These are phyloP conservation scores for Drosophila jambulina DNA, from an alignment of 1,140 invertebrate genomes.

Conservation along the genomic window DNA sequence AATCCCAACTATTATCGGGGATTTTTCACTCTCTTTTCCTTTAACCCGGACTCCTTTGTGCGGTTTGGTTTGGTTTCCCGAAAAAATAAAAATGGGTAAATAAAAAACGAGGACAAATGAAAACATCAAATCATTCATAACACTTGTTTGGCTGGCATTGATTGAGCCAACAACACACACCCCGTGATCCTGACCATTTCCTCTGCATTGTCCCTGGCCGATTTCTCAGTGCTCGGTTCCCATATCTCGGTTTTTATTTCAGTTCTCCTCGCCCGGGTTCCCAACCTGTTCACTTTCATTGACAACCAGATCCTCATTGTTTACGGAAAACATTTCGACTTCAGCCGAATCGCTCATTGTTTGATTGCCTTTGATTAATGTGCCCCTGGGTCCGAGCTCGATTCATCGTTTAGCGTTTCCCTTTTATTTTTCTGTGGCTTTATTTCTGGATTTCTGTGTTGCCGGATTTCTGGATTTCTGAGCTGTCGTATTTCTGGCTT, in stretches of 20 bases:
- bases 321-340: conserved; percentile 76
- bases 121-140: conserved; percentile 82
- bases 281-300: conserved; percentile 78
- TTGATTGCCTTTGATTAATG: conserved; percentile 72
- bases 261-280: conserved; percentile 3
- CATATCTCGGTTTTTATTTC: conserved; percentile 6
- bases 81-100: conserved; percentile 21
- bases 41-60: conserved; percentile 56
- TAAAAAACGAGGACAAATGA: conserved; percentile 61
- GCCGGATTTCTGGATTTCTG: neutral
- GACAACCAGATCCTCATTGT: conserved; percentile 50
- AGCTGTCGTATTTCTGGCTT: conserved; percentile 6
- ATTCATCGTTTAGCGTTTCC: conserved; percentile 46
- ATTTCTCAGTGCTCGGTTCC: conserved; percentile 15
- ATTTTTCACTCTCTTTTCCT: conserved; percentile 47
- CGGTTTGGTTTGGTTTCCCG: conserved; percentile 47
- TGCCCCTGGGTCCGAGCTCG: conserved; percentile 41
- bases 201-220: conserved; percentile 58
- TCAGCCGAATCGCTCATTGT: conserved; percentile 70
- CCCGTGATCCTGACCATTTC: conserved; percentile 77
- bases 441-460: conserved; percentile 1
- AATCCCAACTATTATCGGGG: conserved; percentile 72
- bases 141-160: conserved; percentile 78
- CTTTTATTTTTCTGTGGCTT: conserved; percentile 31
- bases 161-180: conserved; percentile 75